Evolutionary conservation across 2,888 invertebrate species (phyloP).

Genomic region (Ophion slaviceki): DNA sequence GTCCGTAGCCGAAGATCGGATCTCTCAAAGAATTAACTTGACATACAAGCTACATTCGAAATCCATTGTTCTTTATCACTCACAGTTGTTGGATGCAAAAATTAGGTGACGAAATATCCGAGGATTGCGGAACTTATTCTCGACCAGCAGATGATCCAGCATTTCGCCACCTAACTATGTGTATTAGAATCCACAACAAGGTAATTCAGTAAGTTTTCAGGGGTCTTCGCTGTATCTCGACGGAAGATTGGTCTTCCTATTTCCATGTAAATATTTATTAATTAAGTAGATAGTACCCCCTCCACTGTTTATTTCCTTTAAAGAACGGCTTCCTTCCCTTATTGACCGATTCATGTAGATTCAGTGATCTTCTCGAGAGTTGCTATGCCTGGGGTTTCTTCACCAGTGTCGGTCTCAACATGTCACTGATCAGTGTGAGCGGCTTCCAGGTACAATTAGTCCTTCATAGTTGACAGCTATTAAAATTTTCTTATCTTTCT

Average conservation of each 20-base stretch:
- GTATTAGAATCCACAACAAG: slow-evolving; percentile 49
- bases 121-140: neutral
- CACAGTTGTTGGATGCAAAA: slow-evolving; percentile 39
- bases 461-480: neutral
- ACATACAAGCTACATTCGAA: neutral
- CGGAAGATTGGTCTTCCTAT: neutral
- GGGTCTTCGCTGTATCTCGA: neutral
- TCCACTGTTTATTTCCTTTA: neutral
- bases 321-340: neutral
- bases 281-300: neutral
- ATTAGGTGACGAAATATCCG: slow-evolving; percentile 11
- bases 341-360: slow-evolving; percentile 11
- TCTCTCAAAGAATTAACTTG: neutral
- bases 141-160: slow-evolving; percentile 27
- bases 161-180: slow-evolving; percentile 26
- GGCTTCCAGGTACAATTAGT: slow-evolving; percentile 31
- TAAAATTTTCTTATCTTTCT: neutral
- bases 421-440: slow-evolving; percentile 40
- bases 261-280: neutral
- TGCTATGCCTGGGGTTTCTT: slow-evolving; percentile 36
- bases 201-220: slow-evolving; percentile 44
- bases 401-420: slow-evolving; percentile 29
- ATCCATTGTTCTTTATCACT: neutral
- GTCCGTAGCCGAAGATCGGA: slow-evolving; percentile 13
- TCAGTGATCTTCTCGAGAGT: slow-evolving; percentile 40